Percentiles rank a stretch among this genome's conserved stretches.
phyloP scores from a whole-genome alignment of 1,140 invertebrate genomes.

The Xylocopa sonorina region DNA sequence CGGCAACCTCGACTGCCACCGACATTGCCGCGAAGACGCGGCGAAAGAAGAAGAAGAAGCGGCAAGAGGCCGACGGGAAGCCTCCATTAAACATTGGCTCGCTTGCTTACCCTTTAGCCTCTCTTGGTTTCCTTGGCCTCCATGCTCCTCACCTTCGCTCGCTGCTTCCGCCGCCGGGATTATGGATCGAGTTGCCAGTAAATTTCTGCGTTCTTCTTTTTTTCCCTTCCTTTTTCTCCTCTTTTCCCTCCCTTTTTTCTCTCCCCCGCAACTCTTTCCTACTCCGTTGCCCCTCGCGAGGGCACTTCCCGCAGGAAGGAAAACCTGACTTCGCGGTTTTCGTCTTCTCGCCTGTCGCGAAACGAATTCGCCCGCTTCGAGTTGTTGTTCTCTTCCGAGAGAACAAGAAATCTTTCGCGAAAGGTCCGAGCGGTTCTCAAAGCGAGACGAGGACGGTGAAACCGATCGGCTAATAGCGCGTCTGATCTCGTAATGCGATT shows the following conservation, averaged over 20 bases:
- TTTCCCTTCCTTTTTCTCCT: background rate
- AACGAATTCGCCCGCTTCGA: background rate
- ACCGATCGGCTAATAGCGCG: background rate
- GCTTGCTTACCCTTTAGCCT: slow-evolving; percentile 50
- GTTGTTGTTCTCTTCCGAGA: background rate
- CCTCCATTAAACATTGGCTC: slow-evolving; percentile 79
- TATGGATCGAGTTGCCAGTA: slow-evolving; percentile 30
- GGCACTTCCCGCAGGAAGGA: background rate
- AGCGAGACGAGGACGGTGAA: background rate
- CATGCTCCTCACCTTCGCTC: slow-evolving; percentile 31
- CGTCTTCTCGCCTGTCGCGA: too few relatives aligned
- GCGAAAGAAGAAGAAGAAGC: slow-evolving; percentile 63
- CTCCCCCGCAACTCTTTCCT: background rate
- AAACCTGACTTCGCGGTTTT: slow-evolving; percentile 7
- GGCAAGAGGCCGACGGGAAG: slow-evolving; percentile 65
- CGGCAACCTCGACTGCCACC: slow-evolving; percentile 66
- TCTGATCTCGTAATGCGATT: background rate
- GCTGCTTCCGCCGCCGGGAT: slow-evolving; percentile 25
- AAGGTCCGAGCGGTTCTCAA: too few relatives aligned
- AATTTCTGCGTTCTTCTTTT: slow-evolving; percentile 15
- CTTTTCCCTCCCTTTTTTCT: background rate
- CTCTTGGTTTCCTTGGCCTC: slow-evolving; percentile 39
- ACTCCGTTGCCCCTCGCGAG: background rate
- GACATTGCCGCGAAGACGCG: slow-evolving; percentile 68
- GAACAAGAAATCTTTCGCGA: background rate